Base-by-base conservation (phyloP, 2,797 vertebrate genomes). In the Galagoides demidoff region DNA sequence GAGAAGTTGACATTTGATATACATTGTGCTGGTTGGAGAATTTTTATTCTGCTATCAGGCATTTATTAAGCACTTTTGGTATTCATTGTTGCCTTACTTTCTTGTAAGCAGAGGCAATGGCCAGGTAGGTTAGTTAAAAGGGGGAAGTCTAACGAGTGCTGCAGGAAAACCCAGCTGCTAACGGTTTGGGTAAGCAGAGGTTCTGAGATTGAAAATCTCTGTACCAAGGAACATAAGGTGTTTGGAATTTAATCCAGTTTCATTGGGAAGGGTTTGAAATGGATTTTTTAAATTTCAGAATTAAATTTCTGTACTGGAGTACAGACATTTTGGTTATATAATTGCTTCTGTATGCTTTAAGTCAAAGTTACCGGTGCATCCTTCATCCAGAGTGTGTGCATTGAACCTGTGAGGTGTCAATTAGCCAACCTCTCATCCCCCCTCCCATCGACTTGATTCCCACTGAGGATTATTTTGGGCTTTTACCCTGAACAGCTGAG, bases 391-490 rank as follows among this genome's bases (percentile, higher is more conserved):
- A 52, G 16, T 52, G 49, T 52, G 49, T 52, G 49, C 49, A 52
- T 52, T 52, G 49, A 52, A 14, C 49, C 49, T 52, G 13, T 52
- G 14, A 52, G 49, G 3, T 3, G 13, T 52, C 49, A 52, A 16
- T 52, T 52, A 16, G 49, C 49, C 49, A 52, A 52, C 49, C 49
- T 52, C 13, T 52, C 49, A 52, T 16, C 49, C 2, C 49, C 45
- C 3, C 14, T 52, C 14, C 49, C 49, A 52, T 52, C 49, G 3
- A 16, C 49, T 52, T 52, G 13, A 52, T 16, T 52, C 49, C 49
- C 49, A 52, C 3, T 52, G 49, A 1, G 16, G 12, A 20, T 29
- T 19, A 8, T 12, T 20, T n/a, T 3, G 17, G 16, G 1, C 4
- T 52, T 29, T 66, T 66, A 43, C n/a, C 13, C 43, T 13, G 14